Evolutionary conservation across 2,797 vertebrate genomes (phyloP), one percentile per base, ranked within the genome.

Genomic region (Podarcis siculus): DNA sequence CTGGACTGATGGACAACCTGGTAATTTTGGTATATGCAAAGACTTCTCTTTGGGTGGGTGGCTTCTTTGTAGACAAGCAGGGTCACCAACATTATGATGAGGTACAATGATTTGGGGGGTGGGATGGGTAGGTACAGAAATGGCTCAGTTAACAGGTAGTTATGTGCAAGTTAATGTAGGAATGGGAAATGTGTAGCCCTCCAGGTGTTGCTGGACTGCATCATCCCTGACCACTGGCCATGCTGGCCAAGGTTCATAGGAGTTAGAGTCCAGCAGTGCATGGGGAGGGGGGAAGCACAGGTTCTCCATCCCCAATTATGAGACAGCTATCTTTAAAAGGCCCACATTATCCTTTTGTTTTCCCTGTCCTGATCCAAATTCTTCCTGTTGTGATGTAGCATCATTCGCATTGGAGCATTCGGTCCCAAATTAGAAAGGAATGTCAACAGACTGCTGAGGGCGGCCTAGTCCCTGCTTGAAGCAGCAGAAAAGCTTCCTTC

Each of bases 1-100:
- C 93, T 89, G 96, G 95, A 96, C 96, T 95, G 95, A 97, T 81
- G 95, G 95, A 95, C 94, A 96, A 92, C 91, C 90, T 92, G 94
- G 95, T 93, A 94, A 94, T 93, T 94, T 96, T 91, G 85, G 89
- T 92, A 6, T 30, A 64, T 0, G 0, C 72, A 93, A 67, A 85
- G 73, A 94, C 89, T 86, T 92, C 93, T 94, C 90, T 61, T 2
- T 89, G 93, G 91, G 93, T 96, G 95, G 94, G 95, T 96, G 95
- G 96, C 91, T 95, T 94, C 93, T 95, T 95, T 95, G 92, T 72
- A 92, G 73, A 94, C 95, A 95, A 94, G 94, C 93, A 93, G 91
- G 93, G 76, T 90, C 91, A 95, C 92, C 90, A 90, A 83, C 89
- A 94, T 89, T 92, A 94, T 15, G 27, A 84, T 88, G 90, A 92